These are phyloP conservation scores for Xyrichtys novacula DNA, from an alignment of 2,797 vertebrate species.

Conservation along the genomic window DNA sequence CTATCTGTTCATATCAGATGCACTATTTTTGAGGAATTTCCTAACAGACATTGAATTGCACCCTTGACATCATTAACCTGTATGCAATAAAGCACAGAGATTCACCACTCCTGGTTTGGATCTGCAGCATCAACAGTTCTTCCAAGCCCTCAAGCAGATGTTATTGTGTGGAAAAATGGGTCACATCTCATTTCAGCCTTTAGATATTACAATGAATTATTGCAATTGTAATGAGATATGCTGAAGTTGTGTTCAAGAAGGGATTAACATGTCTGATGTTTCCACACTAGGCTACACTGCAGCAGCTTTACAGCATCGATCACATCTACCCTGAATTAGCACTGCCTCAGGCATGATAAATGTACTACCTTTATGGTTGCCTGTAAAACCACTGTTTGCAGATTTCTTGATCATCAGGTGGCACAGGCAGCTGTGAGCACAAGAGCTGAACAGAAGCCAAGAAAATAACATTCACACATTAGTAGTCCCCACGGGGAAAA, in stretches of 20 bases:
- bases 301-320: conserved; percentile 7
- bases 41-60: no score
- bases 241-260: background rate
- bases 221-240: background rate
- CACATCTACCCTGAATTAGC: conserved; percentile 27
- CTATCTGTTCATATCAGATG: background rate
- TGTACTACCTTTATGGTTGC: conserved; percentile 50
- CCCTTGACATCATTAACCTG: background rate
- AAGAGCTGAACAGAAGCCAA: conserved; percentile 67
- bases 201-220: background rate
- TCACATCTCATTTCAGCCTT: background rate
- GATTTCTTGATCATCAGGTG: conserved; percentile 65
- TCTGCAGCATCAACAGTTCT: no score
- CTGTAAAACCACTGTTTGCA: conserved; percentile 64
- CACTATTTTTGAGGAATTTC: background rate
- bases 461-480: conserved; percentile 67
- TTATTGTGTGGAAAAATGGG: background rate
- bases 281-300: conserved; percentile 3
- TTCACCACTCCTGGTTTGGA: no score
- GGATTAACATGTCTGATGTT: background rate
- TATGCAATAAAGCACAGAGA: background rate
- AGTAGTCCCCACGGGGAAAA: conserved; percentile 64
- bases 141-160: no score
- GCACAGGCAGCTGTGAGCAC: conserved; percentile 61
- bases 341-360: conserved; percentile 48